These are phyloP conservation scores for Salpingus planirostris DNA, from an alignment of 2,888 invertebrate genomes.

Conservation along the genomic window DNA sequence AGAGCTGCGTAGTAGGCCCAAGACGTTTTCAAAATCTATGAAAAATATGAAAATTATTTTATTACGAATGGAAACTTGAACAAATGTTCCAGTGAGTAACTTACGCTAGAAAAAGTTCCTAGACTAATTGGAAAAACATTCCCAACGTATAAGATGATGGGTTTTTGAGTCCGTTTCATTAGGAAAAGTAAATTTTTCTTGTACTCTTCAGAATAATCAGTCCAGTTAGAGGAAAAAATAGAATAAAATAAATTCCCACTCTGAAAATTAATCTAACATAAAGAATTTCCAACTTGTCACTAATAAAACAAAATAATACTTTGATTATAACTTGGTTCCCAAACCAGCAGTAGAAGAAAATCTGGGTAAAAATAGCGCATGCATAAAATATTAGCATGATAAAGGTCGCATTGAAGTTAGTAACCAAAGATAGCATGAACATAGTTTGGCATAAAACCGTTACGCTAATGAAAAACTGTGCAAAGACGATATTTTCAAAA, in stretches of 20 bases:
- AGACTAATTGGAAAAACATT: too few species aligned
- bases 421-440: constrained; percentile 2
- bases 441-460: constrained; percentile 1
- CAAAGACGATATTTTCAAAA: background rate
- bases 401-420: background rate
- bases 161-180: constrained; percentile 3
- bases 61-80: too few species aligned
- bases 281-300: background rate
- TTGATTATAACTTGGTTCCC: constrained; percentile 6
- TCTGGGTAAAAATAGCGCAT: constrained; percentile 1
- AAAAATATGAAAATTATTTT: too few species aligned
- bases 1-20: too few species aligned
- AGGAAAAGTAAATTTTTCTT: constrained; percentile 1
- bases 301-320: too few species aligned
- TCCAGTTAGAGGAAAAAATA: background rate
- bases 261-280: background rate
- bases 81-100: too few species aligned
- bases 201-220: background rate
- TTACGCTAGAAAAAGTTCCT: too few species aligned
- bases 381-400: background rate
- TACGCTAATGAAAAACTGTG: constrained; percentile 1
- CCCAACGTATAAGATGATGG: too few species aligned
- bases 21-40: too few species aligned
- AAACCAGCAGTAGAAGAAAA: constrained; percentile 6
- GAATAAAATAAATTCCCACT: background rate